These are phyloP conservation scores for Tragelaphus buxtoni DNA, from an alignment of 2,113 vertebrate genomes.

Conservation along the genomic window DNA sequence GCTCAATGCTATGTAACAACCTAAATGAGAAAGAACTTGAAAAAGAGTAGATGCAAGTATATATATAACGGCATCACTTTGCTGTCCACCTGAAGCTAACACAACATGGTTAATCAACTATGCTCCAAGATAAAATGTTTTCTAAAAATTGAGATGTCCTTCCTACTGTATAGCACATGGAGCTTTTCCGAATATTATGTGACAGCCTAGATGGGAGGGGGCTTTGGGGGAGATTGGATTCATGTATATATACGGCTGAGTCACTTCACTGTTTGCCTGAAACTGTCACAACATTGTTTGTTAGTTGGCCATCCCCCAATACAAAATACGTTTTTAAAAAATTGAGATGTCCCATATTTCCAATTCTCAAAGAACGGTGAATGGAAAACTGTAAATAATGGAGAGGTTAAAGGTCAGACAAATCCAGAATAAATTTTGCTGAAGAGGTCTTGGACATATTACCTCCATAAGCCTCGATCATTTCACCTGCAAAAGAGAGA, in stretches of 20 bases:
- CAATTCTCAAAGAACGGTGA: fast-evolving
- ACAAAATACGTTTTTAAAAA: not conserved
- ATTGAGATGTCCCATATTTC: not conserved
- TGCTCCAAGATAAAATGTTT: not conserved
- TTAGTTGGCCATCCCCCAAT: not conserved
- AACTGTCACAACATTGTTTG: not conserved
- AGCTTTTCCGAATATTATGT: not conserved
- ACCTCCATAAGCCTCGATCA: not conserved
- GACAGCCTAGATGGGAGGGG: not conserved
- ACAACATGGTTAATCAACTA: not conserved
- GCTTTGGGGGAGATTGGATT: not conserved
- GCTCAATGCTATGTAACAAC: not conserved
- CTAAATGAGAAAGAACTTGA: not conserved
- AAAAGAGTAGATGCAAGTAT: not conserved
- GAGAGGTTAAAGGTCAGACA: not conserved
- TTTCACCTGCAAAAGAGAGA: not conserved
- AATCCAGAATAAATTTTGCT: not conserved
- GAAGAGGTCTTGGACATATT: not conserved
- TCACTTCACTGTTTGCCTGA: not conserved
- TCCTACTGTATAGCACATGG: not conserved
- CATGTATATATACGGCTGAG: not conserved
- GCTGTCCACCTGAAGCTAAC: not conserved
- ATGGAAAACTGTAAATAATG: not conserved
- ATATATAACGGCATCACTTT: fast-evolving
- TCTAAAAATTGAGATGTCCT: not conserved